Evolutionary conservation across 1,140 invertebrate species (phyloP).

Genomic region (Aphelenchoides besseyi): DNA sequence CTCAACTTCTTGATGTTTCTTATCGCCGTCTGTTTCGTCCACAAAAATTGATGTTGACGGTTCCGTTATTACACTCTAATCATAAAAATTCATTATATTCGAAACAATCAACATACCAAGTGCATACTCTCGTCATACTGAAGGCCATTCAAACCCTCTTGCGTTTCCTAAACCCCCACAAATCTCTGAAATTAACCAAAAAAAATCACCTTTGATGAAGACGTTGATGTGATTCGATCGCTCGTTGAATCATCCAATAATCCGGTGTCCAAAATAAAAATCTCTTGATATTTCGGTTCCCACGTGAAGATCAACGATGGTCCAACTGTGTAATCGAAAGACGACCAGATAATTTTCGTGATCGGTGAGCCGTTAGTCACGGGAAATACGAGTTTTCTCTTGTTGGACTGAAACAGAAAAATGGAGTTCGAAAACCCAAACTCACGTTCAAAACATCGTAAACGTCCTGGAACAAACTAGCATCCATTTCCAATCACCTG

Average conservation of each 20-base stretch:
- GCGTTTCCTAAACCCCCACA: constrained; percentile 9
- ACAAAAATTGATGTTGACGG: neutral
- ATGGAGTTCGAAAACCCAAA: constrained; percentile 20
- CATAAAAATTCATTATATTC: neutral
- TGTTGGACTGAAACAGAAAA: constrained; percentile 27
- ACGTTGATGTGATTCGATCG: neutral
- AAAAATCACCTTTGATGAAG: constrained; percentile 11
- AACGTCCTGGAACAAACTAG: constrained; percentile 36
- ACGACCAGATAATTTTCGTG: constrained; percentile 42
- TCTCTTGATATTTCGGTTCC: constrained; percentile 21
- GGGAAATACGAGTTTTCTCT: constrained; percentile 22
- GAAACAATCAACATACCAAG: neutral
- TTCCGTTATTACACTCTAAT: neutral
- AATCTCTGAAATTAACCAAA: constrained; percentile 1
- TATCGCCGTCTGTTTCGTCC: neutral
- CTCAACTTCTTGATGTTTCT: neutral
- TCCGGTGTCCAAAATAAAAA: neutral
- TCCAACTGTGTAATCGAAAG: constrained; percentile 39
- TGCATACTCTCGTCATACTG: constrained; percentile 14
- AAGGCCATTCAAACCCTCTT: constrained; percentile 6
- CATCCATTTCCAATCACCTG: too few relatives aligned
- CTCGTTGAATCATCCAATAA: constrained; percentile 9
- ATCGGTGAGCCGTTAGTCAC: constrained; percentile 30
- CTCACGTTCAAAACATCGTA: constrained; percentile 31
- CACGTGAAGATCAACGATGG: constrained; percentile 39